Evolutionary conservation across 2,888 invertebrate species (phyloP).

Genomic region (Hesperia comma): DNA sequence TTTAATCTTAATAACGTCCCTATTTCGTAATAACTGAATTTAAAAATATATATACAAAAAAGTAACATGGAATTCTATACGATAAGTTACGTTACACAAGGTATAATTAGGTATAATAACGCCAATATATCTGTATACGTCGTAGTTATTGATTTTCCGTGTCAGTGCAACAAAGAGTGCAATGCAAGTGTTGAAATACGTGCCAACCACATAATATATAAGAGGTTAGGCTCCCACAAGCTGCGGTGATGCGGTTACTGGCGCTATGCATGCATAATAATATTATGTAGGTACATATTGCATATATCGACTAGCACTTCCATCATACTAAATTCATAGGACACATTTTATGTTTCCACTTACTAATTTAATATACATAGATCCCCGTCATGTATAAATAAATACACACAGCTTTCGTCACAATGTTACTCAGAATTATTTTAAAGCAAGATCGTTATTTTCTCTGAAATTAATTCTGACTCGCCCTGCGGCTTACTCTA

Average conservation of each 20-base stretch:
- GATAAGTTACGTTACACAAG: too few relatives aligned
- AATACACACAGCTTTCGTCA: background rate
- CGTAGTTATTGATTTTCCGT: too few relatives aligned
- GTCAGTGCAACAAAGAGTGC: background rate
- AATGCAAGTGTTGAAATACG: background rate
- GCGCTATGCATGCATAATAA: background rate
- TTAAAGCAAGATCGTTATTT: conserved; percentile 7
- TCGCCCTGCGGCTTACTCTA: conserved; percentile 3
- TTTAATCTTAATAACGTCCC: too few relatives aligned
- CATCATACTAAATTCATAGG: background rate
- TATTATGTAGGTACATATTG: too few relatives aligned
- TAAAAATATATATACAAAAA: too few relatives aligned
- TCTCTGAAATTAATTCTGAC: conserved; percentile 10
- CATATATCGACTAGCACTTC: background rate
- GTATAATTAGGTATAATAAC: too few relatives aligned
- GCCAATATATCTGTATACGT: too few relatives aligned
- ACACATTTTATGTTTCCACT: too few relatives aligned
- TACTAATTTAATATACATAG: too few relatives aligned
- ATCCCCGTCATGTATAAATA: background rate
- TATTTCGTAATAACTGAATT: too few relatives aligned
- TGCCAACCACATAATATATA: conserved; percentile 5
- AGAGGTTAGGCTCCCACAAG: background rate
- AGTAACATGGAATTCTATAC: too few relatives aligned
- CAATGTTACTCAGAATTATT: background rate
- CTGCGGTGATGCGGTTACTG: background rate